These are phyloP conservation scores for Heliocidaris tuberculata DNA, from an alignment of 35 echinoderm and acorn worm genomes.

Conservation along the genomic window DNA sequence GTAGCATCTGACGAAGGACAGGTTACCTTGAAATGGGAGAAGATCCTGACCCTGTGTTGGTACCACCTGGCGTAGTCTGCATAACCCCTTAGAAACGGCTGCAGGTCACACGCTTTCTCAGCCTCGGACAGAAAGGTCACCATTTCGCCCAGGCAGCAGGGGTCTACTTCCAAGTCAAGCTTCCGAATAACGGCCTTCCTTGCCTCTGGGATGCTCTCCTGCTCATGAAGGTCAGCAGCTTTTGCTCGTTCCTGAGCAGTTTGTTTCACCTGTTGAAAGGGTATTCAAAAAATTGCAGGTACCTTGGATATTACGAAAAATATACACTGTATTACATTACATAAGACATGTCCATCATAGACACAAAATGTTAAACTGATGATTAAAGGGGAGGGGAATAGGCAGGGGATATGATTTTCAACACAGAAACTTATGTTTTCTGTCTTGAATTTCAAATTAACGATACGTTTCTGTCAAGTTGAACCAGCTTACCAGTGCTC, in stretches of 20 bases:
- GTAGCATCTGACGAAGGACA: background rate
- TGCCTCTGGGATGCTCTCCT: background rate
- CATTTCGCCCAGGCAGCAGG: slow-evolving; percentile 27
- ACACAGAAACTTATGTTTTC: too few relatives aligned
- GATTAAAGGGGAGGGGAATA: too few relatives aligned
- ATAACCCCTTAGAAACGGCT: slow-evolving; percentile 53
- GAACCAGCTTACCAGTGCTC: too few relatives aligned
- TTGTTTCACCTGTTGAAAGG: background rate
- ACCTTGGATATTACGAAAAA: too few relatives aligned
- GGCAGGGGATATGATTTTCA: too few relatives aligned
- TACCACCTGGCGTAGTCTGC: slow-evolving; percentile 44
- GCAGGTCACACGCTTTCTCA: slow-evolving; percentile 30
- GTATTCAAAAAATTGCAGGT: too few relatives aligned
- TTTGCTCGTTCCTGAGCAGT: background rate
- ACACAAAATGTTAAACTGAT: too few relatives aligned
- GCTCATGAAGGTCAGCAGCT: background rate
- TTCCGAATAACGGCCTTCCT: slow-evolving; percentile 19
- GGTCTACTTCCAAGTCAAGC: slow-evolving; percentile 40
- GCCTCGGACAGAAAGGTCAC: slow-evolving; percentile 33
- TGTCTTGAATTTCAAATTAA: too few relatives aligned
- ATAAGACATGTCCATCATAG: background rate
- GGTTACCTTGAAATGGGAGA: slow-evolving; percentile 54
- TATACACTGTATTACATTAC: background rate
- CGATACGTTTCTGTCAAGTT: too few relatives aligned
- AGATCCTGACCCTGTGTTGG: slow-evolving; percentile 42